These are phyloP conservation scores for Drosophila simulans DNA, from an alignment of 1,140 invertebrate species.

Conservation along the genomic window DNA sequence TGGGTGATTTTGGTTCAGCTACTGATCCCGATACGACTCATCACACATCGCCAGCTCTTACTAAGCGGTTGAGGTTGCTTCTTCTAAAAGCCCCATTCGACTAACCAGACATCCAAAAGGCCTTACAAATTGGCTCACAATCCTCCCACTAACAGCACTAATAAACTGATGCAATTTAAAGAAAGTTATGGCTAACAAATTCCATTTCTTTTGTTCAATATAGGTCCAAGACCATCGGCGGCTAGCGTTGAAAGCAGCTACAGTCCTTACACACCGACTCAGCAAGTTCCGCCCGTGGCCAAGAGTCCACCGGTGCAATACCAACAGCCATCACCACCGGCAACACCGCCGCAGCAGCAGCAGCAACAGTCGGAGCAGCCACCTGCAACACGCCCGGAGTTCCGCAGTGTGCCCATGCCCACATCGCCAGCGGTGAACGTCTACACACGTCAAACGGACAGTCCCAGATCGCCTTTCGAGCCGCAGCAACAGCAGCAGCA, in stretches of 20 bases:
- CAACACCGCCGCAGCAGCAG: constrained; percentile 53
- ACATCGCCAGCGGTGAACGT: constrained; percentile 68
- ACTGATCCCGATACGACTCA: constrained; percentile 53
- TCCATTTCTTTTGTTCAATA: background rate
- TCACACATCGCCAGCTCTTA: constrained; percentile 69
- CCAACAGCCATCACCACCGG: constrained; percentile 45
- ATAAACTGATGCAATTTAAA: constrained; percentile 1
- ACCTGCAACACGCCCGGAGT: constrained; percentile 54
- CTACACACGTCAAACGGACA: constrained; percentile 76
- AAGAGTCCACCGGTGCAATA: constrained; percentile 46
- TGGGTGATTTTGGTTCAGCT: constrained; percentile 44
- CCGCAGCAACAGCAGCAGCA: constrained; percentile 41
- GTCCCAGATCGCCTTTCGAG: constrained; percentile 68
- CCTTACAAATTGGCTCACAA: constrained; percentile 41
- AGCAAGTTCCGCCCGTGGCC: constrained; percentile 25
- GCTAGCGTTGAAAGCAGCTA: constrained; percentile 37
- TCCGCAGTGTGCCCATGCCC: constrained; percentile 75
- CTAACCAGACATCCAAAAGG: constrained; percentile 57
- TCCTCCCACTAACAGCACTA: constrained; percentile 70
- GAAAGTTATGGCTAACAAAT: background rate
- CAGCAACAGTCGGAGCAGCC: constrained; percentile 22
- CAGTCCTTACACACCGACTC: constrained; percentile 40
- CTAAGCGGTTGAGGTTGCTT: constrained; percentile 78
- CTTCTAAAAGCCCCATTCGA: constrained; percentile 59
- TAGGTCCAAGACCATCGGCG: constrained; percentile 55